phyloP scores from a whole-genome alignment of 1,140 invertebrate genomes.

The Cyclargus thomasi region DNA sequence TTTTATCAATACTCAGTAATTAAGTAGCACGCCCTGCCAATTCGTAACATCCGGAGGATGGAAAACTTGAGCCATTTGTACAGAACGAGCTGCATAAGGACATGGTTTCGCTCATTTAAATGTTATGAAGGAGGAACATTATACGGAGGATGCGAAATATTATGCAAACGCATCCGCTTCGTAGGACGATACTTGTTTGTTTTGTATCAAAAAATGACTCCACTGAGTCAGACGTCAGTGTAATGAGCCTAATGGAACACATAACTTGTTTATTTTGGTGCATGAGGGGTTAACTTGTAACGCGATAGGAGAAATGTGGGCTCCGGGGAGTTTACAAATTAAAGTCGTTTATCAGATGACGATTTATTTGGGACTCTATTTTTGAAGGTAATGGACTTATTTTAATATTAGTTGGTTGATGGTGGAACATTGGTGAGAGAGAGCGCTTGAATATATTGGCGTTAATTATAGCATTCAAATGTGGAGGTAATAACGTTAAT shows the following conservation, averaged over 20 bases:
- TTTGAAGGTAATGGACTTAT: background rate
- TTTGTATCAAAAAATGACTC: background rate
- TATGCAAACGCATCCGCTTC: slow-evolving; percentile 3
- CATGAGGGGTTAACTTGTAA: slow-evolving; percentile 1
- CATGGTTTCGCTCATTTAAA: slow-evolving; percentile 5
- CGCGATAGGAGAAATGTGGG: background rate
- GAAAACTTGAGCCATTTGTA: background rate
- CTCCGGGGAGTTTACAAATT: background rate
- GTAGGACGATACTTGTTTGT: slow-evolving; percentile 6
- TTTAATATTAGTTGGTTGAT: background rate
- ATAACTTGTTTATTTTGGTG: slow-evolving; percentile 3
- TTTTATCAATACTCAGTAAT: background rate
- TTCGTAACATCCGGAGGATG: slow-evolving; percentile 9
- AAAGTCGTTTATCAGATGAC: background rate
- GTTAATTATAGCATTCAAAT: background rate
- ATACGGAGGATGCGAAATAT: slow-evolving; percentile 5
- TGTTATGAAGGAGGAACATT: slow-evolving; percentile 6
- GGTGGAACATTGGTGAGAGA: background rate
- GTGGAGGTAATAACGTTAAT: background rate
- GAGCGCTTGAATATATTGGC: background rate
- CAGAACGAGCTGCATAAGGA: background rate
- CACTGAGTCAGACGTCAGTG: background rate
- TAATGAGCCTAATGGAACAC: slow-evolving; percentile 2
- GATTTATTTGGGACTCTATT: background rate
- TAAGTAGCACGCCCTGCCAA: background rate